These are phyloP conservation scores for Ormyrus labotus DNA, from an alignment of 2,888 invertebrate species.

Conservation along the genomic window DNA sequence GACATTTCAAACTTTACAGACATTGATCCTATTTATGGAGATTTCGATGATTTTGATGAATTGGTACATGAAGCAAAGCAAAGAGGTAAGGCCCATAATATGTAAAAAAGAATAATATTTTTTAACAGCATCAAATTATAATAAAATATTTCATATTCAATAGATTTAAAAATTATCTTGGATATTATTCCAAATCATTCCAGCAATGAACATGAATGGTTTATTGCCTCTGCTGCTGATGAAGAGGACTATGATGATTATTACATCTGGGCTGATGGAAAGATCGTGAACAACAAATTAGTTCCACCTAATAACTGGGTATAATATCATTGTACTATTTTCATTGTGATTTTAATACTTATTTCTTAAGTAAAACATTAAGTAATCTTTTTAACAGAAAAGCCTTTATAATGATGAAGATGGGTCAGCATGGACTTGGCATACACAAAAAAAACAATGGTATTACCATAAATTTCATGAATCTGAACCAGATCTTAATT, in stretches of 20 bases:
- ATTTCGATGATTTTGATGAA: slow-evolving; percentile 62
- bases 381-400: slow-evolving; percentile 70
- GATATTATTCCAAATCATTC: slow-evolving; percentile 71
- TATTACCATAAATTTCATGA: slow-evolving; percentile 88
- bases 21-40: slow-evolving; percentile 64
- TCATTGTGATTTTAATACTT: neutral
- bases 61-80: slow-evolving; percentile 62
- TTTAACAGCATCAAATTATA: neutral
- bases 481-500: slow-evolving; percentile 90
- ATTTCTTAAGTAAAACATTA: slow-evolving; percentile 7
- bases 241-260: slow-evolving; percentile 62
- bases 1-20: slow-evolving; percentile 64
- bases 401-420: slow-evolving; percentile 78
- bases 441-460: slow-evolving; percentile 81
- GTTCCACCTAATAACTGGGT: slow-evolving; percentile 89
- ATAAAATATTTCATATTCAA: neutral
- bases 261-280: slow-evolving; percentile 68
- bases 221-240: slow-evolving; percentile 60
- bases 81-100: slow-evolving; percentile 59
- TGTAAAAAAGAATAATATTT: neutral
- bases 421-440: slow-evolving; percentile 86
- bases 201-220: slow-evolving; percentile 68
- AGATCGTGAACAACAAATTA: slow-evolving; percentile 63
- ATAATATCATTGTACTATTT: slow-evolving; percentile 62
- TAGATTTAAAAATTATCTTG: slow-evolving; percentile 69